Evolutionary conservation across 2,797 vertebrate genomes (phyloP).

Genomic region (Lutjanus campechanus): DNA sequence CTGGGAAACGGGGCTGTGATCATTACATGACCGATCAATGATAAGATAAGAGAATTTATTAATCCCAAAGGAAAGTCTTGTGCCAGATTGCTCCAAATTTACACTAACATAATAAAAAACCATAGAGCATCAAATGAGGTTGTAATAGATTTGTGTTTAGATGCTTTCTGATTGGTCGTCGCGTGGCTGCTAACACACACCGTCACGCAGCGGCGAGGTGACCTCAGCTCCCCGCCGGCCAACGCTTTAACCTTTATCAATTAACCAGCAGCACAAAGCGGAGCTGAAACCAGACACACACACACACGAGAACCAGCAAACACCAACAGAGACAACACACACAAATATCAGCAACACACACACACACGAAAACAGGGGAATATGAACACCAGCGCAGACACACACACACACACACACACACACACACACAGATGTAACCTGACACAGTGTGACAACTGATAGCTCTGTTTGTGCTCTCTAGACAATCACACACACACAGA

Average conservation of each 20-base stretch:
- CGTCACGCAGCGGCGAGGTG: conserved; percentile 27
- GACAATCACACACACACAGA: conserved; percentile 44
- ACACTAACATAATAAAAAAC: no score
- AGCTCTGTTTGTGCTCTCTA: conserved; percentile 76
- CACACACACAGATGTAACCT: conserved; percentile 64
- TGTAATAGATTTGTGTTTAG: neutral
- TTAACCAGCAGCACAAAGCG: conserved; percentile 81
- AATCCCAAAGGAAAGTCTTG: no score
- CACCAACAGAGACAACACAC: conserved; percentile 22
- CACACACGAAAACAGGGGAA: conserved; percentile 16
- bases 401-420: conserved; percentile 36
- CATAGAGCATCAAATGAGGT: no score
- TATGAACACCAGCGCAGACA: conserved; percentile 33
- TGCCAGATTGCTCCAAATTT: no score
- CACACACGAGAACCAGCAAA: conserved; percentile 14
- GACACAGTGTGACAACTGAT: conserved; percentile 77
- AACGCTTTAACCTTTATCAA: conserved; percentile 82
- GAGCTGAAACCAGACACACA: conserved; percentile 72
- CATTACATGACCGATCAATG: neutral
- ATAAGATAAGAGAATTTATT: no score
- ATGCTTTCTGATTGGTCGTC: conserved; percentile 8
- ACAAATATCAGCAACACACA: conserved; percentile 24
- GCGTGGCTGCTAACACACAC: conserved; percentile 4
- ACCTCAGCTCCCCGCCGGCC: conserved; percentile 60
- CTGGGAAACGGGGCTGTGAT: neutral